A percentile compares a stretch with the other conserved stretches of the same genome.
These are phyloP conservation scores for Ammodytes dubius DNA, from an alignment of 2,113 vertebrate genomes.

Conservation along the genomic window DNA sequence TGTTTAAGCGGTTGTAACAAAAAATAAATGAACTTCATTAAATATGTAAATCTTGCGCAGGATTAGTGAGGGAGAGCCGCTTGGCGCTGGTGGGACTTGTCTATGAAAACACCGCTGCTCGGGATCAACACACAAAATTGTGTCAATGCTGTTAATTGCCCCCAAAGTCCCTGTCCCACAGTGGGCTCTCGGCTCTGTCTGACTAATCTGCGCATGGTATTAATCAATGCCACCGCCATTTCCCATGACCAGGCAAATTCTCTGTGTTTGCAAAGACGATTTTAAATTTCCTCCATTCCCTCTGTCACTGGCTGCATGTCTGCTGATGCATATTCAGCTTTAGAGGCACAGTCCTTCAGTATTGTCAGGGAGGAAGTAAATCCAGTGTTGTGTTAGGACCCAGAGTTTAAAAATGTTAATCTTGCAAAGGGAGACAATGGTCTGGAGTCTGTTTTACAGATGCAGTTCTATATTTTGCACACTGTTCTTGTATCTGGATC, in stretches of 20 bases:
- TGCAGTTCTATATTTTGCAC: not conserved
- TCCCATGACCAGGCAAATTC: constrained; percentile 51
- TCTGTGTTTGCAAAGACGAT: constrained; percentile 42
- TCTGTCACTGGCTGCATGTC: constrained; percentile 7
- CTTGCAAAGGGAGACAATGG: not conserved
- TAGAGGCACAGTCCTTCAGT: constrained; percentile 17
- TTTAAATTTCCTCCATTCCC: constrained; percentile 14
- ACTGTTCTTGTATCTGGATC: not conserved
- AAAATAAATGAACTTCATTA: constrained; percentile 69
- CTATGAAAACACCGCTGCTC: constrained; percentile 54
- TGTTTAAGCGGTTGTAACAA: constrained; percentile 49
- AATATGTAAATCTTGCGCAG: constrained; percentile 67
- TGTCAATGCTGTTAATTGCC: constrained; percentile 68
- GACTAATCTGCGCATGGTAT: constrained; percentile 52
- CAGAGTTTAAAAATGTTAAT: not conserved
- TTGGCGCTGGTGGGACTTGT: constrained; percentile 33
- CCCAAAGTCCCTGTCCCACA: constrained; percentile 55
- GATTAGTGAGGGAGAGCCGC: constrained; percentile 55
- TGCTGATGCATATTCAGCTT: constrained; percentile 11
- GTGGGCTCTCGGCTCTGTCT: constrained; percentile 43
- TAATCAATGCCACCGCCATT: constrained; percentile 48
- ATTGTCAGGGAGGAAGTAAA: not conserved
- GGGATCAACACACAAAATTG: constrained; percentile 60
- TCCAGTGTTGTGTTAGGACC: not conserved
- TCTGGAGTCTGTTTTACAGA: not conserved